Percentiles rank a stretch among this genome's conserved stretches.
Evolutionary conservation across 2,797 vertebrate species (phyloP).

Genomic region (Leuciscus waleckii): DNA sequence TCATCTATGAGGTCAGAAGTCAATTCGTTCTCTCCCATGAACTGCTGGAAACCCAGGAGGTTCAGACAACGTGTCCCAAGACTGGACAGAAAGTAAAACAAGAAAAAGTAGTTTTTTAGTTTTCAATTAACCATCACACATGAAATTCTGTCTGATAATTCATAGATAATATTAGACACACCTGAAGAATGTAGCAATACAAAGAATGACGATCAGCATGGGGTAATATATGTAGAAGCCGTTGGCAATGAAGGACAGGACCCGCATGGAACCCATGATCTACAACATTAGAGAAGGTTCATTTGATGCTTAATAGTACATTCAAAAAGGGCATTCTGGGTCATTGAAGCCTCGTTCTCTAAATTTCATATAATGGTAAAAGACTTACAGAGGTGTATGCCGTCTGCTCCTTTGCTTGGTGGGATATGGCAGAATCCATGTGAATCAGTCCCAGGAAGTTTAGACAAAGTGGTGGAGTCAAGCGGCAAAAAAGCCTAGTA

Average conservation of each 20-base stretch:
- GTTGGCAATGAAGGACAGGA: slow-evolving; percentile 94
- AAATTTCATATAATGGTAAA: background rate
- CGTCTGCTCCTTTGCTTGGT: slow-evolving; percentile 87
- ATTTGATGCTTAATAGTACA: background rate
- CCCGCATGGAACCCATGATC: slow-evolving; percentile 98
- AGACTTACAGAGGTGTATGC: slow-evolving; percentile 93
- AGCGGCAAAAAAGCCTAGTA: slow-evolving; percentile 93
- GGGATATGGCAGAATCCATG: slow-evolving; percentile 96
- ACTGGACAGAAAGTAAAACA: slow-evolving; percentile 71
- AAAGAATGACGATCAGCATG: slow-evolving; percentile 95
- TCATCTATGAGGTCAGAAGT: slow-evolving; percentile 97
- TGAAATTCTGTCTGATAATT: background rate
- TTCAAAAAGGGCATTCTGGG: background rate
- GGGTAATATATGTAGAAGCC: slow-evolving; percentile 99
- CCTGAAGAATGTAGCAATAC: slow-evolving; percentile 98
- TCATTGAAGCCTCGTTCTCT: background rate
- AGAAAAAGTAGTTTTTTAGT: rapidly evolving
- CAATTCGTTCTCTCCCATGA: slow-evolving; percentile 95
- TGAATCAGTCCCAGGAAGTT: slow-evolving; percentile 98
- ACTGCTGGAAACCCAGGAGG: slow-evolving; percentile 97
- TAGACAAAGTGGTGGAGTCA: slow-evolving; percentile 96
- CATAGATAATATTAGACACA: slow-evolving; percentile 66
- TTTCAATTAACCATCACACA: background rate
- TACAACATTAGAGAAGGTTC: slow-evolving; percentile 66
- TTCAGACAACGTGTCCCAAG: slow-evolving; percentile 96